Evolutionary conservation across 2,888 invertebrate genomes (phyloP), one percentile per base, ranked within the genome.

Genomic region (Ornithoptera alexandrae): DNA sequence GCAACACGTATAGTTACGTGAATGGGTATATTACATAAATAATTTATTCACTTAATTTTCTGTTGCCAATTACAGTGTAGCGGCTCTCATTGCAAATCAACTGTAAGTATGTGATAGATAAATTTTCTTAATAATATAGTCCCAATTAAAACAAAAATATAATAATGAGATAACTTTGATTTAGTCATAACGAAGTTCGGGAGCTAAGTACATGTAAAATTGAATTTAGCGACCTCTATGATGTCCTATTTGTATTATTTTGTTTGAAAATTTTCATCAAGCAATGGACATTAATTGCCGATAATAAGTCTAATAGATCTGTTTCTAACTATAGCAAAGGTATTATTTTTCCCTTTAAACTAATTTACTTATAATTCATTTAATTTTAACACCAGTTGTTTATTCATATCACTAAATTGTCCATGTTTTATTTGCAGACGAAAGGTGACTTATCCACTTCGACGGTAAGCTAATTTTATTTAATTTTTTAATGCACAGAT

Each of bases 21-120:
- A 17, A 50, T 50, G 4, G 12, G 17, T 50, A 2, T 50, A 53
- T 53, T 7, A 53, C 18, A n/a, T 12, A 5, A 53, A 53, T n/a
- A 3, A 53, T 46, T 46, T 46, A 46, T 46, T 46, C 7, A 46
- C 18, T 56, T n/a, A 58, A 22, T 58, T 12, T 15, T 15, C 15
- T 12, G 46, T 46, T 46, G 46, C 15, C 22, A 12, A 22, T 58
- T 46, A 46, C 62, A 62, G 62, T 62, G 62, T 17, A 62, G 46
- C 7, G 62, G 62, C 22, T 62, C 62, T 42, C 39, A 39, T 22
- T 62, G 62, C 62, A 62, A 62, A 62, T 42, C 62, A 2, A 12
- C 15, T 46, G 62, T 62, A 62, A 62, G 62, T 62, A 22, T 10
- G 36, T 60, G 1, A 57, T n/a, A 2, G 20, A 22, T 6, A 36